These are phyloP conservation scores for Potorous gilbertii DNA, from an alignment of 2,797 vertebrate species.

Conservation along the genomic window DNA sequence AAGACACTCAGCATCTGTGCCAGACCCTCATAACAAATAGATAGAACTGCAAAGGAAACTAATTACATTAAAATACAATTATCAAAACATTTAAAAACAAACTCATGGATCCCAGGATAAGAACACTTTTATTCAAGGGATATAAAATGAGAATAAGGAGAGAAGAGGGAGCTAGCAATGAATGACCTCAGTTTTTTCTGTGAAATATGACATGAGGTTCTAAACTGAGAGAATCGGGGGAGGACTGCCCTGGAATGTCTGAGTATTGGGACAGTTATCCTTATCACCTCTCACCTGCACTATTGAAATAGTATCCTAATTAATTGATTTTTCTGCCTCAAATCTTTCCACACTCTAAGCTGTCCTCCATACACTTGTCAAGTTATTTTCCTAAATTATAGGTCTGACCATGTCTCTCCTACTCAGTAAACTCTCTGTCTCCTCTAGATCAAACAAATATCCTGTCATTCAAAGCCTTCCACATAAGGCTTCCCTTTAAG, in stretches of 20 bases:
- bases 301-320: not conserved
- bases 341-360: not conserved
- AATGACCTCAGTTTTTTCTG: not conserved
- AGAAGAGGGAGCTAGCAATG: not conserved
- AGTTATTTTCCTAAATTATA: not conserved
- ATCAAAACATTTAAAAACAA: not conserved
- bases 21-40: not conserved
- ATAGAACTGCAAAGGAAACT: not conserved
- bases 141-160: not conserved
- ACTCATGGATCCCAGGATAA: not conserved
- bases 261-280: not conserved
- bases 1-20: not conserved
- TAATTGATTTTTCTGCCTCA: not conserved
- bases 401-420: not conserved
- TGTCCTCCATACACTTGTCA: not conserved
- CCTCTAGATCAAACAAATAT: not conserved
- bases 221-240: not conserved
- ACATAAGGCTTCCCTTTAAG: not conserved
- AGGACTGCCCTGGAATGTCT: not conserved
- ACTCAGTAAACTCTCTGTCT: not conserved
- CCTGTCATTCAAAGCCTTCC: not conserved
- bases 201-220: not conserved
- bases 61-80: not conserved
- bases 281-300: not conserved
- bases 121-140: not conserved